phyloP scores from a whole-genome alignment of 2,888 invertebrate species.

The Limenitis camilla region DNA sequence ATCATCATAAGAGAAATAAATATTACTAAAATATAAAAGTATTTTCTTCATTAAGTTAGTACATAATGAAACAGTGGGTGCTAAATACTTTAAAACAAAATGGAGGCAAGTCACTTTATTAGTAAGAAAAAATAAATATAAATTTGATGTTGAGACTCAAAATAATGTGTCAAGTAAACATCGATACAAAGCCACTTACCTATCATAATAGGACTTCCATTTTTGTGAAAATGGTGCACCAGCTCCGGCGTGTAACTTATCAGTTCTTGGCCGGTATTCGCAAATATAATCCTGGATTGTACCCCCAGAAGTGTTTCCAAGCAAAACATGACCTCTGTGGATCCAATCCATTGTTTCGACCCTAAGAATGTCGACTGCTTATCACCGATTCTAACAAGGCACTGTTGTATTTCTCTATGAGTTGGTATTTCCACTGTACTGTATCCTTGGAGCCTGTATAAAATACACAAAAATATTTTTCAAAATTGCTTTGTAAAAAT shows the following conservation, averaged over 20 bases:
- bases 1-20: no score
- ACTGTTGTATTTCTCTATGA: slow-evolving; percentile 92
- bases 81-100: no score
- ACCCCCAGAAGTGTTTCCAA: slow-evolving; percentile 86
- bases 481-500: not conserved
- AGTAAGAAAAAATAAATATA: no score
- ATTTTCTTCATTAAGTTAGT: no score
- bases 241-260: slow-evolving; percentile 85
- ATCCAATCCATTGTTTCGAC: slow-evolving; percentile 98
- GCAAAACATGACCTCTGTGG: slow-evolving; percentile 96
- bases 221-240: slow-evolving; percentile 90
- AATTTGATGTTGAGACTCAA: no score
- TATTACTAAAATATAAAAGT: no score
- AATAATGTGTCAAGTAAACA: no score
- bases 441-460: slow-evolving; percentile 84
- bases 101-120: no score
- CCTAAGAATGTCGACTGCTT: slow-evolving; percentile 91
- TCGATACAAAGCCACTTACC: slow-evolving; percentile 69
- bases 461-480: not conserved
- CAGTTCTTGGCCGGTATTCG: slow-evolving; percentile 90
- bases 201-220: slow-evolving; percentile 99
- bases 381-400: slow-evolving; percentile 94
- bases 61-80: no score
- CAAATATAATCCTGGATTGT: slow-evolving; percentile 86
- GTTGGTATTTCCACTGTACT: slow-evolving; percentile 84